Evolutionary conservation across 2,888 invertebrate genomes (phyloP).

Genomic region (Pheosia gnoma): DNA sequence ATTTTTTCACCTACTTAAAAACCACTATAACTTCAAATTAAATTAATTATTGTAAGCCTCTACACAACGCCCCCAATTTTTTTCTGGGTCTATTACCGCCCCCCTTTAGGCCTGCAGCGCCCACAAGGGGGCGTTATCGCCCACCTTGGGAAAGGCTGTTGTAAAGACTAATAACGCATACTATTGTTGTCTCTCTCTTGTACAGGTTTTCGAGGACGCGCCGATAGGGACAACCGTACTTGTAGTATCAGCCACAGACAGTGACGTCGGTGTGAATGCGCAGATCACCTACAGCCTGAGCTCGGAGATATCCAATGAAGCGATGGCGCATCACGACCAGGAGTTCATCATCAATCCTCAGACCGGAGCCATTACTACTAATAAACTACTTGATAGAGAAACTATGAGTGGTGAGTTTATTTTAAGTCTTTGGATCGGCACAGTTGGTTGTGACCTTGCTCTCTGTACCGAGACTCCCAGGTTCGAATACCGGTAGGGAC

Average conservation of each 20-base stretch:
- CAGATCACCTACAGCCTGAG: constrained; percentile 92
- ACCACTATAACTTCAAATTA: too few species aligned
- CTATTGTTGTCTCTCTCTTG: too few species aligned
- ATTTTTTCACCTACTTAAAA: too few species aligned
- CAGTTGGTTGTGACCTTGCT: background rate
- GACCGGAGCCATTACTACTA: constrained; percentile 96
- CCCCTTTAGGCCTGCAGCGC: too few species aligned
- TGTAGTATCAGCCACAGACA: constrained; percentile 96
- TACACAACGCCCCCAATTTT: too few species aligned
- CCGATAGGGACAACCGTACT: constrained; percentile 95
- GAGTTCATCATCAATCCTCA: constrained; percentile 95
- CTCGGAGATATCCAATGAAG: constrained; percentile 84
- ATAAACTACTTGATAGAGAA: constrained; percentile 93
- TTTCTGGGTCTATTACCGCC: too few species aligned
- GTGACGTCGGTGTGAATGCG: constrained; percentile 97
- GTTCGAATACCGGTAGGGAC: too few species aligned
- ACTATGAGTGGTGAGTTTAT: constrained; percentile 81
- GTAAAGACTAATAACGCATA: too few species aligned
- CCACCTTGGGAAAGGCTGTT: too few species aligned
- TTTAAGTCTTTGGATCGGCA: background rate
- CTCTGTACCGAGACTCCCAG: too few species aligned
- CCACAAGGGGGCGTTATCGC: too few species aligned
- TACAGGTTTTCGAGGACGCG: constrained; percentile 94
- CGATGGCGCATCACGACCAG: constrained; percentile 85
- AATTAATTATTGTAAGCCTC: too few species aligned